Percentiles rank a stretch among this genome's conserved stretches.
Conservation (phyloP, 2,888 invertebrate genomes). For the Blomia tropicalis region DNA sequence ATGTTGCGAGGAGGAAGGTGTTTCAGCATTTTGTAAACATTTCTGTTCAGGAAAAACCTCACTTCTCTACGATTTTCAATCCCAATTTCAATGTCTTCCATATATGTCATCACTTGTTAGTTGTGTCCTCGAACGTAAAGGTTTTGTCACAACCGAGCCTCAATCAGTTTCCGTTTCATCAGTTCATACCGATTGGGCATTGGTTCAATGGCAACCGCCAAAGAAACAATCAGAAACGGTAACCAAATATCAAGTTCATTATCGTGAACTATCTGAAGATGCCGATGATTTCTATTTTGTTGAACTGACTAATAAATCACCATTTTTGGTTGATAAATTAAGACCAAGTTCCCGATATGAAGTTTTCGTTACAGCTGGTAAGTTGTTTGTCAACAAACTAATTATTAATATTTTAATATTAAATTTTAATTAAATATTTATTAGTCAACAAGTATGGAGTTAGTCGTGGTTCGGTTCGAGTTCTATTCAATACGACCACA, state of each 20-base stretch:
- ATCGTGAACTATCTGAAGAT: conserved; percentile 27
- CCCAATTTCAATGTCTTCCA: conserved; percentile 61
- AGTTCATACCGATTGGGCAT: conserved; percentile 56
- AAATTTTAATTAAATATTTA: no score
- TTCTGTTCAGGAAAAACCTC: conserved; percentile 58
- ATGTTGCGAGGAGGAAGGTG: conserved; percentile 57
- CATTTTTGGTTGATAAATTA: conserved; percentile 56
- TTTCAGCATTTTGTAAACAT: conserved; percentile 57
- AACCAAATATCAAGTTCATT: conserved; percentile 27
- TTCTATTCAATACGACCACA: conserved; percentile 51
- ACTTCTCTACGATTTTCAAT: conserved; percentile 55
- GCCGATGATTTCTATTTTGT: conserved; percentile 26
- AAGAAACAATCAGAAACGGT: conserved; percentile 27
- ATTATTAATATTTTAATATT: no score
- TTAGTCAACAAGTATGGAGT: conserved; percentile 62
- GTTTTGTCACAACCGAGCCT: conserved; percentile 59
- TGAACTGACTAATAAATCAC: conserved; percentile 36
- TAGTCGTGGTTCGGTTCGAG: conserved; percentile 55
- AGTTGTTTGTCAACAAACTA: no score
- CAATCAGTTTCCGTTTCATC: conserved; percentile 49
- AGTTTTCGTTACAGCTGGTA: conserved; percentile 53
- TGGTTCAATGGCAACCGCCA: conserved; percentile 63
- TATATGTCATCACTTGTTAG: conserved; percentile 65
- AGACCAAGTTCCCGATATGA: conserved; percentile 47
- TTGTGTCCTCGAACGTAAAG: conserved; percentile 67